Percentiles rank a stretch among this genome's conserved stretches.
phyloP scores from a whole-genome alignment of 2,113 vertebrate genomes.

The Stegastes partitus region DNA sequence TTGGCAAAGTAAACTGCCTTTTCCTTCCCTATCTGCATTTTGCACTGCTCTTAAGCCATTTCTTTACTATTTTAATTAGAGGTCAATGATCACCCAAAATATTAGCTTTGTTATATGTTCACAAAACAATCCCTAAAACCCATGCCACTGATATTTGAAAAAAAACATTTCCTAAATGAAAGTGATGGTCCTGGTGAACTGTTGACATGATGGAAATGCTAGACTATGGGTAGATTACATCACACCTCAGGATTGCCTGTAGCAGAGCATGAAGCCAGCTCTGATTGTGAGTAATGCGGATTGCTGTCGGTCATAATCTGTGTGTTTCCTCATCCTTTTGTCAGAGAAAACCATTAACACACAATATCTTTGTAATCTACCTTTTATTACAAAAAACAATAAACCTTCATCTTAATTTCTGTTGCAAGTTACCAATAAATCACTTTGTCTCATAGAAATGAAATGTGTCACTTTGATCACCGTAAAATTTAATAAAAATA shows the following conservation, averaged over 20 bases:
- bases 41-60: neutral
- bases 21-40: neutral
- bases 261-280: neutral
- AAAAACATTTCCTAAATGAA: neutral
- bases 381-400: conserved; percentile 91
- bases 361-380: conserved; percentile 67
- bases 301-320: conserved; percentile 3
- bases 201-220: neutral
- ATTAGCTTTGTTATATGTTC: neutral
- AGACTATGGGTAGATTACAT: neutral
- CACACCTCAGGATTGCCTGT: neutral
- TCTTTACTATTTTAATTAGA: neutral
- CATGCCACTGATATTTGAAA: neutral
- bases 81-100: neutral
- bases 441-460: conserved; percentile 86
- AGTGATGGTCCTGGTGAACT: neutral
- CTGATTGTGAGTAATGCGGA: neutral
- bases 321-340: neutral
- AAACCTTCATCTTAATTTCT: conserved; percentile 90
- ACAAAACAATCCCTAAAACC: neutral
- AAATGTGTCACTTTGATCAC: conserved; percentile 90
- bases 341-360: conserved; percentile 15
- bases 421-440: conserved; percentile 91
- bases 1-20: neutral
- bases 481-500: conserved; percentile 95